Evolutionary conservation across 1,140 invertebrate species (phyloP).

Genomic region (Capitella teleta): DNA sequence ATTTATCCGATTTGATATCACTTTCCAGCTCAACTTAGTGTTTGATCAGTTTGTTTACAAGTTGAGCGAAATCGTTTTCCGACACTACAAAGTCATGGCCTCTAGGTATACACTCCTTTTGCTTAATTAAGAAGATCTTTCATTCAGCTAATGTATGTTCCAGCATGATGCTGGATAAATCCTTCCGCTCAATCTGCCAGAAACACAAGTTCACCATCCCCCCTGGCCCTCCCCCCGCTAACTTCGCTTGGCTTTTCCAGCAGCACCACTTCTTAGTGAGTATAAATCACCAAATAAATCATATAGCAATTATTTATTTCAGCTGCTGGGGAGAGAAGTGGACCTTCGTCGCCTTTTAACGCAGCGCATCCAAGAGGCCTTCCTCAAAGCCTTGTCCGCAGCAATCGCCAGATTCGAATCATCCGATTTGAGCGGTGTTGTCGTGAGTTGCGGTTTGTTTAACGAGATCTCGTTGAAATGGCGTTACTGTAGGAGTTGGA

Average conservation of each 20-base stretch:
- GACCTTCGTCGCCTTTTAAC: slow-evolving; percentile 93
- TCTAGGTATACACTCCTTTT: too few relatives aligned
- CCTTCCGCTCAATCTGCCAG: too few relatives aligned
- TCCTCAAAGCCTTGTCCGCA: slow-evolving; percentile 88
- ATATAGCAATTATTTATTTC: slow-evolving; percentile 37
- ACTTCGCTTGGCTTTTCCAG: too few relatives aligned
- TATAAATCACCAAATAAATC: too few relatives aligned
- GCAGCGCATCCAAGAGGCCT: slow-evolving; percentile 87
- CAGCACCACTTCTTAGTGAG: too few relatives aligned
- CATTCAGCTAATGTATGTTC: too few relatives aligned
- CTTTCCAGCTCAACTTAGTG: slow-evolving; percentile 65
- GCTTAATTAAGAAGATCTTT: too few relatives aligned
- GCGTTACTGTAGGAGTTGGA: slow-evolving; percentile 59
- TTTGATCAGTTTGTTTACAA: slow-evolving; percentile 99
- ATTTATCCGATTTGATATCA: too few relatives aligned
- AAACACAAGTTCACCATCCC: too few relatives aligned
- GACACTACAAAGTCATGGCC: slow-evolving; percentile 95
- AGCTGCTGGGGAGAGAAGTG: slow-evolving; percentile 87
- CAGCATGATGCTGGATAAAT: too few relatives aligned
- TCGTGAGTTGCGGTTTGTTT: slow-evolving; percentile 34
- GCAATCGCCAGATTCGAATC: slow-evolving; percentile 92
- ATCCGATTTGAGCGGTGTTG: slow-evolving; percentile 91
- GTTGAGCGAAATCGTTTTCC: slow-evolving; percentile 93
- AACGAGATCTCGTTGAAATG: background rate
- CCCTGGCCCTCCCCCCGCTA: too few relatives aligned